These are phyloP conservation scores for Osedax frankpressi DNA, from an alignment of 2,888 invertebrate genomes.

Conservation along the genomic window DNA sequence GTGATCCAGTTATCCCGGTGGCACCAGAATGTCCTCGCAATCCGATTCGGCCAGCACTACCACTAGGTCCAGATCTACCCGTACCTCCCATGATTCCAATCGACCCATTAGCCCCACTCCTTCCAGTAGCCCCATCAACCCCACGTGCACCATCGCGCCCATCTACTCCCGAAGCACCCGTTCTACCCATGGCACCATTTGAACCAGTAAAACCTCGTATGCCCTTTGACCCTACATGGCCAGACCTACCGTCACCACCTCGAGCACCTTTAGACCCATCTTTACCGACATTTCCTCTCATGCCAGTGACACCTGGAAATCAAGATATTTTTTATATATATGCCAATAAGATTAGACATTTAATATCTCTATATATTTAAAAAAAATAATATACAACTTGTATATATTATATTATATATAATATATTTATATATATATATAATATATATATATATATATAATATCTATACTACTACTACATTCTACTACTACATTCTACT, in stretches of 20 bases:
- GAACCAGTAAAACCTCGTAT: background rate
- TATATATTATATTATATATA: no score
- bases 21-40: background rate
- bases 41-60: background rate
- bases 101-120: background rate
- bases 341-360: no score
- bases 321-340: no score
- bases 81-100: background rate
- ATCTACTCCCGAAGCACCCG: background rate
- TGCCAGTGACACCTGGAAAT: constrained; percentile 4
- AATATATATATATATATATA: no score
- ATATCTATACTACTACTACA: no score
- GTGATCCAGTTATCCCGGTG: background rate
- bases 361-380: no score
- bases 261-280: background rate
- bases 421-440: no score
- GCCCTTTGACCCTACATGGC: background rate
- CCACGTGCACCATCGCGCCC: background rate
- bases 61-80: background rate
- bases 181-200: background rate
- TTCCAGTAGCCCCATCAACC: background rate
- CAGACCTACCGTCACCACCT: background rate
- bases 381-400: no score
- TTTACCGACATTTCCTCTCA: background rate
- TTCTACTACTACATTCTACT: no score